Conservation (phyloP, 2,113 vertebrate species). For the Tiliqua scincoides region DNA sequence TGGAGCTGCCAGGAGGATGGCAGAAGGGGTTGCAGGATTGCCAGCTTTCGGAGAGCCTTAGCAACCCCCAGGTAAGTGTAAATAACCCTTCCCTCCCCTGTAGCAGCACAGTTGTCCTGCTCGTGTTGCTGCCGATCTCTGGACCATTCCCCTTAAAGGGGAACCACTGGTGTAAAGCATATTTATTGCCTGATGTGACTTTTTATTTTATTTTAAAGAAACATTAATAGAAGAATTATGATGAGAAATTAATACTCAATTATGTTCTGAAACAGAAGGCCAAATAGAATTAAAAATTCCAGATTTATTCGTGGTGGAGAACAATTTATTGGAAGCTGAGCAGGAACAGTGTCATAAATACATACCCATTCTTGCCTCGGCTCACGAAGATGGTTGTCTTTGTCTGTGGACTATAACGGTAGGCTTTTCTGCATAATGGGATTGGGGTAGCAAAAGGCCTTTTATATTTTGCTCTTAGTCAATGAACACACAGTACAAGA, state of each 20-base stretch:
- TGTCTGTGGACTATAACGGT: constrained; percentile 75
- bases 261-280: constrained; percentile 45
- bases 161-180: neutral
- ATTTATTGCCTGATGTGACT: neutral
- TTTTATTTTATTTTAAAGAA: neutral
- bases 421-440: neutral
- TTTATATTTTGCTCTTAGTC: neutral
- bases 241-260: constrained; percentile 19
- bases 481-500: neutral
- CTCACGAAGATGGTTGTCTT: constrained; percentile 74
- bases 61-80: too few relatives aligned
- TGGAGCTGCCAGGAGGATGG: too few relatives aligned
- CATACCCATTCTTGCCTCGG: constrained; percentile 68
- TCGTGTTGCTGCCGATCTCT: too few relatives aligned
- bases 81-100: too few relatives aligned
- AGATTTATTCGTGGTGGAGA: neutral
- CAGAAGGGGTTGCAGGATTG: too few relatives aligned
- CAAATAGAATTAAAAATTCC: neutral
- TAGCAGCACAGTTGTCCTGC: too few relatives aligned
- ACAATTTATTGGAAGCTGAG: neutral
- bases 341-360: neutral
- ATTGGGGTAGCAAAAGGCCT: neutral
- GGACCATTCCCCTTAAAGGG: too few relatives aligned
- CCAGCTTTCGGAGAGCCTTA: too few relatives aligned
- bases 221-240: neutral